Base-by-base conservation (phyloP, 2,797 vertebrate species). In the Uromys caudimaculatus region DNA sequence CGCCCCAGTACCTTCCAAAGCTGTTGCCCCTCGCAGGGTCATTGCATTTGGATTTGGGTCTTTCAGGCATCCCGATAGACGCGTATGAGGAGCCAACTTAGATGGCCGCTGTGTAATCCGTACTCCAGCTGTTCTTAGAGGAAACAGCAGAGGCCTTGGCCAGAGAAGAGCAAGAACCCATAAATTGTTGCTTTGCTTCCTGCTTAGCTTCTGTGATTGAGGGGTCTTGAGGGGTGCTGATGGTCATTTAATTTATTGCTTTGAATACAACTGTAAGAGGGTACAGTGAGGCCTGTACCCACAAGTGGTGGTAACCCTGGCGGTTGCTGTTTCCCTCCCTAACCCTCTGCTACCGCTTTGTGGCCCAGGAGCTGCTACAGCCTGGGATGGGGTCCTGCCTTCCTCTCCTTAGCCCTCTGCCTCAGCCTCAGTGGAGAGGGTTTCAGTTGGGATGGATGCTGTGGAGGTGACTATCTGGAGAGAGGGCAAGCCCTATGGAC, bases 191-290 rank as follows among this genome's bases (percentile, higher is more conserved):
- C 97, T 97, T 95, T 92, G 95, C 96, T 97, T 96, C 76, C 92
- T 0, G 71, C 96, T 95, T 86, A 91, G 97, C 95, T 97, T 97
- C 90, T 76, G 41, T 96, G 93, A 86, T 77, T 78, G 88, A 90
- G 89, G 85, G 96, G 64, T 93, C 76, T 73, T 69, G 84, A 86
- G 35, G 60, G 75, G 88, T 84, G 93, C 93, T 85, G 83, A 95
- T 96, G 60, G 89, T 79, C 9, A n/a, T 94, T 96, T 98, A 97
- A 98, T 97, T 97, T 98, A 98, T 98, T 97, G 97, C 79, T 93
- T 54, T 91, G 86, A 96, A 17, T 93, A 97, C 95, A 96, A 92
- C 94, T 91, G 69, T 96, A 91, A 89, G 96, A 95, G 93, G 94
- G 92, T 77, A 47, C 83, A 79, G 92, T 95, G 93, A 96, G 96